Evolutionary conservation across 2,888 invertebrate species (phyloP), one percentile per base, ranked within the genome.

Genomic region (Doris montereyensis): DNA sequence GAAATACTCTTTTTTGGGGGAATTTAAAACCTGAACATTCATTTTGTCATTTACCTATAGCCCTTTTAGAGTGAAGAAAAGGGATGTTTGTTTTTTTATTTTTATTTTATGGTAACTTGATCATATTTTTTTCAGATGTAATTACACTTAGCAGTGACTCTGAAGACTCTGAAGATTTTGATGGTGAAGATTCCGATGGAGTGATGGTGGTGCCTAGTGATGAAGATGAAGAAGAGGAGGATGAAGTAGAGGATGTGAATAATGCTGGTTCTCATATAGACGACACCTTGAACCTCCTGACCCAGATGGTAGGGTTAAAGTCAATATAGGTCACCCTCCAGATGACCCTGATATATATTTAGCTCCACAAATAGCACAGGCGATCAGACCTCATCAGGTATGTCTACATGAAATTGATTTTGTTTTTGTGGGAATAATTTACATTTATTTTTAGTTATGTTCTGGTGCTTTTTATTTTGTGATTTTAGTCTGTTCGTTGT

Each of bases 341-440:
- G 95, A 94, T 76, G 98, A 98, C 89, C 95, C 95, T 21, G 97
- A 97, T 88, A 95, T 98, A 84, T 98, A 95, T 91, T 93, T 98
- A 78, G 96, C 97, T 0, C 96, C 97, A 0, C 97, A 93, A 81
- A 95, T 98, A 73, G 95, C 97, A 0, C 93, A 95, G 84, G 94
- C 96, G 76, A 97, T 98, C 79, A 98, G 98, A 92, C 97, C 98
- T 1, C 98, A 98, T 94, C 98, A 98, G 94, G 95, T 95, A 8
- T 34, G 80, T 57, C 5, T 57, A 17, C 26, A 26, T n/a, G n/a
- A n/a, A n/a, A n/a, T n/a, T n/a, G 60, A 0, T 17, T 60, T 60
- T 1, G 60, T 4, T 1, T 10, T 60, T 57, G 1, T n/a, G n/a
- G n/a, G n/a, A n/a, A n/a, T n/a, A n/a, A n/a, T n/a, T n/a, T n/a